Evolutionary conservation across 2,888 invertebrate genomes (phyloP), one percentile per base, ranked within the genome.

Genomic region (Agriopis aurantiaria): DNA sequence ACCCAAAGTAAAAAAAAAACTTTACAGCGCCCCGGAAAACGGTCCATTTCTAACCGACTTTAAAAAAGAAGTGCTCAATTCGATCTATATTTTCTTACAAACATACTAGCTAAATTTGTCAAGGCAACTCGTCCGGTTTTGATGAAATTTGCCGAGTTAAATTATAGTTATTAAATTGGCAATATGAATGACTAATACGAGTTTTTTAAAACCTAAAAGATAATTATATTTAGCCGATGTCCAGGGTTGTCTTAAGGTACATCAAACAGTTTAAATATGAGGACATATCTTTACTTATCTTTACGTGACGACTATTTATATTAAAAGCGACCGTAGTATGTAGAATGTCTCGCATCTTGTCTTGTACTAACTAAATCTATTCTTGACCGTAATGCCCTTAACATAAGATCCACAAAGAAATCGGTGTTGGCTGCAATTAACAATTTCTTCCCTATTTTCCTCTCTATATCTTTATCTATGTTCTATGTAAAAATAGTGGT

Each of bases 341-440:
- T 61, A 51, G 14, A 53, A 45, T 45, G 12, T 53, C 45, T 62
- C 56, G 69, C 70, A 66, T 63, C 68, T 69, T 75, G 56, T 69
- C 74, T 69, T 77, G 55, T 41, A 55, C 55, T 55, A 69, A 77
- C 74, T 70, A 61, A 52, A 68, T 56, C 46, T 59, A 71, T 74
- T 75, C 70, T 75, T 55, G 63, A 75, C 74, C 67, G 55, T 68
- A 77, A 65, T 17, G 41, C 68, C 59, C 23, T 40, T 33, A 59
- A 55, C 70, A 67, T 70, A 74, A 60, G 71, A 74, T 75, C 73
- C 68, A 68, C 65, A 74, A 74, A 69, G 55, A 52, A 65, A 61
- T 77, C 71, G 82, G 82, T 84, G 81, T 80, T 77, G 84, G 83
- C 80, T 84, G 81, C 78, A 66, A 79, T 79, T 84, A 82, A 83